Percentiles rank a stretch among this genome's conserved stretches.
phyloP scores from a whole-genome alignment of 2,113 vertebrate species.

The Chaenocephalus aceratus region DNA sequence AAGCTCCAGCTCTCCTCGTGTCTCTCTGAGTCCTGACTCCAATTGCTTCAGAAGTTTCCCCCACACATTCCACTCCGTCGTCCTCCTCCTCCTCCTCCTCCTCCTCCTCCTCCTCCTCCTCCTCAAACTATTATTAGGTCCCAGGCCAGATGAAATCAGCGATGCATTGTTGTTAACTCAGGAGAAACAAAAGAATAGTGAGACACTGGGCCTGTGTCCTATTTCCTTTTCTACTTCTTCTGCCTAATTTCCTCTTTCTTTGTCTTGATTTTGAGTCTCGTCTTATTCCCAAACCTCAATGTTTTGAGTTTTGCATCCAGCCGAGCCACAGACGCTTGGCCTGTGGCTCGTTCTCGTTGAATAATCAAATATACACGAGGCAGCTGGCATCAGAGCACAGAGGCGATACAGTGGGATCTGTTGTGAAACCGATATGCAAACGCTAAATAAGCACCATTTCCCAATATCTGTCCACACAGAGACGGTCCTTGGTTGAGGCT shows the following conservation, averaged over 20 bases:
- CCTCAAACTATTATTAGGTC: slow-evolving; percentile 19
- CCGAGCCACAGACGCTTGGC: slow-evolving; percentile 34
- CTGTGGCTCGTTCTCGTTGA: slow-evolving; percentile 10
- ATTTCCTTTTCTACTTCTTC: background rate
- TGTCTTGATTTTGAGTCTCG: slow-evolving; percentile 2
- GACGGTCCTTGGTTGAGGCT: background rate
- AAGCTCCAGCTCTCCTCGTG: too few species aligned
- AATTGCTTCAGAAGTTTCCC: too few species aligned
- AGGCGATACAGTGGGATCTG: background rate
- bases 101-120: background rate
- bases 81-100: too few species aligned
- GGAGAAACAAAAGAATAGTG: slow-evolving; percentile 5
- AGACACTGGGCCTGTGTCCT: slow-evolving; percentile 2
- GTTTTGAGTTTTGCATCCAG: slow-evolving; percentile 31
- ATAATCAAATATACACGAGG: slow-evolving; percentile 21
- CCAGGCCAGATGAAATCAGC: slow-evolving; percentile 25
- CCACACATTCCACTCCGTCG: slow-evolving; percentile 7
- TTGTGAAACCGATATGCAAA: slow-evolving; percentile 16
- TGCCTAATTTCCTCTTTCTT: slow-evolving; percentile 13
- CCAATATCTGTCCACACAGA: background rate
- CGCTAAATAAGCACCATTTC: slow-evolving; percentile 2
- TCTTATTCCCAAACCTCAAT: slow-evolving; percentile 32
- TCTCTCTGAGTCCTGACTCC: too few species aligned
- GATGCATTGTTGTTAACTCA: slow-evolving; percentile 25
- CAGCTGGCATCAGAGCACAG: background rate